Evolutionary conservation across 2,113 vertebrate genomes (phyloP).

Genomic region (Xiphophorus maculatus): DNA sequence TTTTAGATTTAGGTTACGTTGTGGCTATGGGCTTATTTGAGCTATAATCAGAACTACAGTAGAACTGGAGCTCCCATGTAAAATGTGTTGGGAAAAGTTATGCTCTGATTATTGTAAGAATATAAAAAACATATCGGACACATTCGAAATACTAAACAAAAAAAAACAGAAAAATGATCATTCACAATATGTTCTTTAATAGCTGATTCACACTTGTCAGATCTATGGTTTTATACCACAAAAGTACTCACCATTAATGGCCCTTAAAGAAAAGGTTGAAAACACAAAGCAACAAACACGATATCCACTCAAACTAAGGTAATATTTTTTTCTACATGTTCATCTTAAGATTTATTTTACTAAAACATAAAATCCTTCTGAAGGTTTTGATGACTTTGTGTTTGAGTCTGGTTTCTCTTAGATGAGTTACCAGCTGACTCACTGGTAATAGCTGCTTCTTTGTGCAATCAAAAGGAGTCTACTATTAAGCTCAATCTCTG

Average conservation of each 20-base stretch:
- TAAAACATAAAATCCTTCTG: no score
- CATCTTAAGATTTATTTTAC: no score
- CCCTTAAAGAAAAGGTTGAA: no score
- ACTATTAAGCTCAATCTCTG: conserved; percentile 43
- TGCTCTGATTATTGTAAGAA: no score
- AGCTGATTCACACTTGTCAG: background rate
- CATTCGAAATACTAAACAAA: no score
- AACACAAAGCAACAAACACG: no score
- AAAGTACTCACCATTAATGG: background rate
- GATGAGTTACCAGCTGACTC: conserved; percentile 59
- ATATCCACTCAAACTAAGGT: no score
- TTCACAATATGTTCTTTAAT: background rate
- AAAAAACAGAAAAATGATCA: background rate
- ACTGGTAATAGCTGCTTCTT: conserved; percentile 58
- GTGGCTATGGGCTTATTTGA: conserved; percentile 29
- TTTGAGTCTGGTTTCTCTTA: conserved; percentile 42
- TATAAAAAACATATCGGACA: no score
- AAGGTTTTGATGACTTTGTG: background rate
- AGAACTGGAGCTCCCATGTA: no score
- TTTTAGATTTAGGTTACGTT: conserved; percentile 14
- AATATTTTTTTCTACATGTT: no score
- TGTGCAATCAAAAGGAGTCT: conserved; percentile 64
- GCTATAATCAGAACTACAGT: conserved; percentile 36
- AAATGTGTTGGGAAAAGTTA: no score
- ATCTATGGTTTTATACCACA: background rate